phyloP scores from a whole-genome alignment of 2,797 vertebrate species.

The Clangula hyemalis region DNA sequence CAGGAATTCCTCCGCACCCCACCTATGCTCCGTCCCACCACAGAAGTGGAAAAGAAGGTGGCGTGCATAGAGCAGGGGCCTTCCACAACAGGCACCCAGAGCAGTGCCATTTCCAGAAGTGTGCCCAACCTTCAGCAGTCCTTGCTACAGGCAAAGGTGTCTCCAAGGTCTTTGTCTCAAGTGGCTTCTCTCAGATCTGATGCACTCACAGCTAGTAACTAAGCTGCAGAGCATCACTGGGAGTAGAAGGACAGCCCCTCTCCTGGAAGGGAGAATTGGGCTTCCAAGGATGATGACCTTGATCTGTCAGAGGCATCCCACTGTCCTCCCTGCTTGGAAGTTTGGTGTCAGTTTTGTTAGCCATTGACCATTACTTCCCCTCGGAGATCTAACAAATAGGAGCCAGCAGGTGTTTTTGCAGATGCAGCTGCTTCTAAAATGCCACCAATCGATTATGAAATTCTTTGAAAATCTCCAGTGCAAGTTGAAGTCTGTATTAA shows the following conservation, averaged over 20 bases:
- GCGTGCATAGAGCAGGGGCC: fast-evolving
- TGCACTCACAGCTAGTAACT: not conserved
- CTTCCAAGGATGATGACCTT: not conserved
- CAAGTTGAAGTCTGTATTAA: not conserved
- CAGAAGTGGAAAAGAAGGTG: not conserved
- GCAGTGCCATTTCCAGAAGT: not conserved
- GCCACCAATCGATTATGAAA: not conserved
- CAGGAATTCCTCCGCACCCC: not conserved
- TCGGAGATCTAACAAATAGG: not conserved
- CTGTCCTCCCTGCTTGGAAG: not conserved
- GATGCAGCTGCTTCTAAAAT: not conserved
- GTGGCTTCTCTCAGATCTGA: not conserved
- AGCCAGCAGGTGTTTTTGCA: not conserved
- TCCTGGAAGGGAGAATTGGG: not conserved
- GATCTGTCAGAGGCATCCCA: not conserved
- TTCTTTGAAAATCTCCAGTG: not conserved
- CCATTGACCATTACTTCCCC: not conserved
- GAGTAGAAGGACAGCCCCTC: not conserved
- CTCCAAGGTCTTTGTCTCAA: not conserved
- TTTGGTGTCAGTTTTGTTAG: not conserved
- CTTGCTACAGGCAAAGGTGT: not conserved
- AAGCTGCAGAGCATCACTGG: not conserved
- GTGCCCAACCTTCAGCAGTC: not conserved
- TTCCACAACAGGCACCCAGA: fast-evolving
- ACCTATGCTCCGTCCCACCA: not conserved